Percentiles rank a stretch among this genome's conserved stretches.
Evolutionary conservation across 1,140 invertebrate species (phyloP).

Genomic region (Euglossa dilemma): DNA sequence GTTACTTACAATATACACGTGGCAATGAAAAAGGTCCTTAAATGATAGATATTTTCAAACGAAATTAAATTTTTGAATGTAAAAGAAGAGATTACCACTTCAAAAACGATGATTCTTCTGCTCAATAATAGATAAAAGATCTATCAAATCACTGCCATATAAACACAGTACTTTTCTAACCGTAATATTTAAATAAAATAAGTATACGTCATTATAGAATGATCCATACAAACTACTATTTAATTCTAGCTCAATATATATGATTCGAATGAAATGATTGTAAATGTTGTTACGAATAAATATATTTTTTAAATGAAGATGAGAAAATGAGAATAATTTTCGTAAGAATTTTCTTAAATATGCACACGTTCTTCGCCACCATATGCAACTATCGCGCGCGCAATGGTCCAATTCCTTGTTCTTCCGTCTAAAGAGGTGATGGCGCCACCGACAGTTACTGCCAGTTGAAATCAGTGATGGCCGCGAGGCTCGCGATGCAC

Average conservation of each 20-base stretch:
- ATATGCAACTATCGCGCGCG: constrained; percentile 36
- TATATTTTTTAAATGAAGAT: constrained; percentile 18
- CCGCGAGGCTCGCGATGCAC: constrained; percentile 68
- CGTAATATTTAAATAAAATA: constrained; percentile 10
- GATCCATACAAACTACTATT: constrained; percentile 13
- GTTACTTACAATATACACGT: constrained; percentile 65
- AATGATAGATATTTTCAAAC: constrained; percentile 1
- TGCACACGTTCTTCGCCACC: neutral
- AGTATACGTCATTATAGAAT: neutral
- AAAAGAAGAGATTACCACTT: neutral
- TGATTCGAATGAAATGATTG: neutral
- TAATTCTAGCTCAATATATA: constrained; percentile 1
- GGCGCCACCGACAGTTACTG: constrained; percentile 54
- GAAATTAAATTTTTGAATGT: neutral
- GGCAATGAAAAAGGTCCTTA: constrained; percentile 67
- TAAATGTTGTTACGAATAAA: constrained; percentile 10
- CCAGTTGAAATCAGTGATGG: constrained; percentile 70
- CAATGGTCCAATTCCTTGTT: constrained; percentile 63
- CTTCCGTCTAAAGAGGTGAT: constrained; percentile 46
- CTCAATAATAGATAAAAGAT: neutral
- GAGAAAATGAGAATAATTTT: neutral
- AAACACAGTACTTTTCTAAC: neutral
- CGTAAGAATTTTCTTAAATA: neutral
- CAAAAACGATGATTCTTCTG: neutral
- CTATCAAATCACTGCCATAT: constrained; percentile 13